Evolutionary conservation across 2,888 invertebrate genomes (phyloP), one percentile per base, ranked within the genome.

Genomic region (Merodon equestris): DNA sequence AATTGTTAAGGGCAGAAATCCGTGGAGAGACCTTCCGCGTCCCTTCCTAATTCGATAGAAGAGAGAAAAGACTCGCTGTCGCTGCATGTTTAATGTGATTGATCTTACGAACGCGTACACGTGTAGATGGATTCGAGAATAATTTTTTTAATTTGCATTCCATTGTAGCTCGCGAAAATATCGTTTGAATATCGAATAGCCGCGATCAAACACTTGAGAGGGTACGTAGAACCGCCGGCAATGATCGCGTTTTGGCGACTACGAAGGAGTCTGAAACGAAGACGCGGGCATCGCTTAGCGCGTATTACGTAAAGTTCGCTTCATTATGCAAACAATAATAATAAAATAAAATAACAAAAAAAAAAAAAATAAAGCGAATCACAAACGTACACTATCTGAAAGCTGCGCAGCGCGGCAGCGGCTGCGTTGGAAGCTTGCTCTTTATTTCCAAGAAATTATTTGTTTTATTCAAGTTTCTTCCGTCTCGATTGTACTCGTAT

Each of bases 301-400:
- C 47, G 63, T 53, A 79, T 79, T 79, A 79, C 79, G 74, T 79
- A 79, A 79, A 79, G 10, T 38, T 60, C 36, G 44, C 58, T 57
- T 63, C 67, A 68, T 70, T 79, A 79, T 79, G 79, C 74, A 79
- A 74, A 79, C 68, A 42, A 14, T 4, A 7, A 27, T 27, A 27
- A 2, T 4, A 27, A 34, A 14, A 38, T 17, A 61, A 72, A 56
- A 48, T 13, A 36, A 66, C 2, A 51, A 60, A 54, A 45, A 42
- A 18, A 66, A 53, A 45, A 47, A 47, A 56, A 50, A 42, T 48
- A 27, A 56, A 4, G 58, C 14, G 13, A 34, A 17, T 9, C 45
- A 47, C 18, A 1, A 38, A 14, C 17, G 36, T 1, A 51, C 10
- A 15, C 27, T 27, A 27, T 27, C 27, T 7, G 3, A 27, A 27